Percentiles rank a stretch among this genome's conserved stretches.
Conservation (phyloP, 2,888 invertebrate species). For the Phragmatobia fuliginosa region DNA sequence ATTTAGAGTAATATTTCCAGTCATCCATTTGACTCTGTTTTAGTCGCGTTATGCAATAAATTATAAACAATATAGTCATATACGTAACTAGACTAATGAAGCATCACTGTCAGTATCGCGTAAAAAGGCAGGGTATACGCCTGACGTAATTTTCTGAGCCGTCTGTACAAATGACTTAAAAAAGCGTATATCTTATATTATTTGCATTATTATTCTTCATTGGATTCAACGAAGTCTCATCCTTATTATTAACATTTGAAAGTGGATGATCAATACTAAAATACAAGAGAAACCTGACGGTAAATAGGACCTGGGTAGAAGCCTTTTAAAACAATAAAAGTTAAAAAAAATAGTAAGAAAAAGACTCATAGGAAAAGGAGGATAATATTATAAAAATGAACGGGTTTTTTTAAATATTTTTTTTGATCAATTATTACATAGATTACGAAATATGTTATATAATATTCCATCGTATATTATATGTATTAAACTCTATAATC, state of each 20-base stretch:
- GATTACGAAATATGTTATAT: too few relatives aligned
- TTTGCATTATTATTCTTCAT: neutral
- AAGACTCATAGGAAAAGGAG: too few relatives aligned
- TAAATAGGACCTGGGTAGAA: too few relatives aligned
- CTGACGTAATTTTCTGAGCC: neutral
- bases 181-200: neutral
- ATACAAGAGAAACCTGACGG: too few relatives aligned
- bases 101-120: neutral
- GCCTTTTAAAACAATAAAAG: too few relatives aligned
- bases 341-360: too few relatives aligned
- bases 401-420: too few relatives aligned
- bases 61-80: neutral
- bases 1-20: neutral
- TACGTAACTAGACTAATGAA: neutral
- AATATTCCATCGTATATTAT: too few relatives aligned
- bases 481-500: too few relatives aligned
- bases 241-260: neutral
- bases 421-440: too few relatives aligned
- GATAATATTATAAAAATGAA: too few relatives aligned
- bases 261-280: too few relatives aligned
- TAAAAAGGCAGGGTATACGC: neutral
- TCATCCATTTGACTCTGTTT: neutral
- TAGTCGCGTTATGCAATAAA: neutral
- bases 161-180: neutral
- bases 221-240: neutral